phyloP scores from a whole-genome alignment of 2,888 invertebrate species.

The Lamellibrachia columna region DNA sequence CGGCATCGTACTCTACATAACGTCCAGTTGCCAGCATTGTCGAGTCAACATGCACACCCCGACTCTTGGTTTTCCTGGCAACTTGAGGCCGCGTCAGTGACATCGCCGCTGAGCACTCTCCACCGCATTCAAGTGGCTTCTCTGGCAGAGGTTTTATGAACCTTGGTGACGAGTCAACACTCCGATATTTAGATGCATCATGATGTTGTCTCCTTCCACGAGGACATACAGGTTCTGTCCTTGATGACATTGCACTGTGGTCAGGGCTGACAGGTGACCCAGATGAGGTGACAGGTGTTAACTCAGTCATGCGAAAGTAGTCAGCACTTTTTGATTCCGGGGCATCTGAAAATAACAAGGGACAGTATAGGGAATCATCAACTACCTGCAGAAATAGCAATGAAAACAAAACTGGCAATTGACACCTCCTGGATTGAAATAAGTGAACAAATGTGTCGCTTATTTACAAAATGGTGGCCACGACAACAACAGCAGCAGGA shows the following conservation, averaged over 20 bases:
- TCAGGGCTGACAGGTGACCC: not conserved
- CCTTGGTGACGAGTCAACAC: not conserved
- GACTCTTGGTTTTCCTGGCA: not conserved
- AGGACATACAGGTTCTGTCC: not conserved
- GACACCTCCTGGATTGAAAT: not conserved
- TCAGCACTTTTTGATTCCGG: not conserved
- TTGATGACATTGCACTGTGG: not conserved
- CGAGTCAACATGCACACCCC: not conserved
- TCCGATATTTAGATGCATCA: not conserved
- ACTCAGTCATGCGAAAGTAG: not conserved
- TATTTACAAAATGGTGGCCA: not conserved
- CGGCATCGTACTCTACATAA: not conserved
- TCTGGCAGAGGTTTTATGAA: not conserved
- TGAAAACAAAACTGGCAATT: not conserved
- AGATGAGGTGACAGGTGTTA: not conserved
- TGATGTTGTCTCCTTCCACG: not conserved
- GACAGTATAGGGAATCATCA: not conserved
- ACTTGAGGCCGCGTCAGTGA: not conserved
- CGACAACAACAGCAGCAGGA: not conserved
- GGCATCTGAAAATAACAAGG: not conserved
- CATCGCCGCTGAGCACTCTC: not conserved
- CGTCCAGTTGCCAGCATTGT: not conserved
- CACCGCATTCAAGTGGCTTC: not conserved
- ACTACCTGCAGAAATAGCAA: not conserved
- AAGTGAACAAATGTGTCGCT: not conserved